Percentiles rank a stretch among this genome's conserved stretches.
Evolutionary conservation across 2,797 vertebrate species (phyloP).

Genomic region (Oceanodroma leucorhoa): DNA sequence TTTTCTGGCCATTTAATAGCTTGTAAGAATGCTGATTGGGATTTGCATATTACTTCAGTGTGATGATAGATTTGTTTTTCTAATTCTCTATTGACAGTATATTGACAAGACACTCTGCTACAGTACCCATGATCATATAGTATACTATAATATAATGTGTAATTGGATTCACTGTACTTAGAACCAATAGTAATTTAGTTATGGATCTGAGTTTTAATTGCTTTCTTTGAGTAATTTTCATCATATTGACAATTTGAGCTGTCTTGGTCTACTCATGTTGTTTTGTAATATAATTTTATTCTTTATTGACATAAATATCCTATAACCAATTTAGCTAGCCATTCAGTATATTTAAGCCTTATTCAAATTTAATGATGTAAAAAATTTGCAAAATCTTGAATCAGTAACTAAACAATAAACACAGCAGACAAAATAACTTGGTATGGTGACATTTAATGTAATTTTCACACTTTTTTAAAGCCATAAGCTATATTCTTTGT

Average conservation of each 20-base stretch:
- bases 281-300: slow-evolving; percentile 26
- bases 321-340: neutral
- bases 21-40: neutral
- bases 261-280: neutral
- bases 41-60: neutral
- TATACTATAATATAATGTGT: neutral
- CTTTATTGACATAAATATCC: slow-evolving; percentile 40
- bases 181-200: slow-evolving; percentile 34
- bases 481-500: neutral
- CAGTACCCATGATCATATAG: neutral
- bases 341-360: neutral
- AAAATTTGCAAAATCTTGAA: neutral
- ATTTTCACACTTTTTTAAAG: neutral
- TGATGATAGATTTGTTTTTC: neutral
- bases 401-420: neutral
- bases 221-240: slow-evolving; percentile 29
- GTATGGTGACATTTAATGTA: too few relatives aligned
- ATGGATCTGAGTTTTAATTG: slow-evolving; percentile 58
- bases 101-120: neutral
- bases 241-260: slow-evolving; percentile 33
- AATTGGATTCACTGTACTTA: slow-evolving; percentile 30
- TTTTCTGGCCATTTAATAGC: neutral
- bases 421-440: neutral
- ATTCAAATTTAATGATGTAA: neutral
- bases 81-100: neutral